A percentile compares a stretch with the other conserved stretches of the same genome.
These are phyloP conservation scores for Lymantria dispar DNA, from an alignment of 2,888 invertebrate genomes.

Conservation along the genomic window DNA sequence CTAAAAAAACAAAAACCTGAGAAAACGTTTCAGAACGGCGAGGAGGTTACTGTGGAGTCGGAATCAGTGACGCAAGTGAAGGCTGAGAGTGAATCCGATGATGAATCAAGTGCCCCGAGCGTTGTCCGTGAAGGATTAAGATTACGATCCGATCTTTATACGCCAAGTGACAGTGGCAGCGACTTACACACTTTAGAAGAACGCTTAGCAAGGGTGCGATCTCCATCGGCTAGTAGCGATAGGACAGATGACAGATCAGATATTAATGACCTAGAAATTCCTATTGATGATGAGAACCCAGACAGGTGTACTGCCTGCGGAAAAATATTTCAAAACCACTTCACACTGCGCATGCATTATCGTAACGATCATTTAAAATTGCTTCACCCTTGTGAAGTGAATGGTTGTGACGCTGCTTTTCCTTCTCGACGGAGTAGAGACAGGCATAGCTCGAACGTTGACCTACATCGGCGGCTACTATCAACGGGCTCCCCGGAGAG, in stretches of 20 bases:
- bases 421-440: conserved; percentile 89
- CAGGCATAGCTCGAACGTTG: conserved; percentile 83
- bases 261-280: conserved; percentile 86
- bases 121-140: conserved; percentile 74
- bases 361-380: conserved; percentile 95
- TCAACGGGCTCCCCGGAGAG: conserved; percentile 75
- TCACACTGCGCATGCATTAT: conserved; percentile 94
- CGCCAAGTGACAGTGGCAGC: conserved; percentile 79
- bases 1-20: conserved; percentile 76
- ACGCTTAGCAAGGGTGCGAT: conserved; percentile 76
- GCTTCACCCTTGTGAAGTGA: conserved; percentile 94
- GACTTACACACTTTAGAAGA: conserved; percentile 78
- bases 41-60: conserved; percentile 65
- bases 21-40: conserved; percentile 73
- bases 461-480: conserved; percentile 75
- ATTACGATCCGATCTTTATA: conserved; percentile 70
- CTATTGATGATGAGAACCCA: conserved; percentile 94
- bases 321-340: conserved; percentile 95
- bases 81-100: conserved; percentile 78
- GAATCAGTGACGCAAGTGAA: conserved; percentile 68
- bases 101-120: conserved; percentile 75
- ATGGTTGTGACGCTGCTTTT: conserved; percentile 95
- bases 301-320: conserved; percentile 93
- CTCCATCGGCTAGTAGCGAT: conserved; percentile 73
- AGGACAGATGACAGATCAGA: conserved; percentile 66